Percentiles rank a stretch among this genome's conserved stretches.
Conservation (phyloP, 2,113 vertebrate genomes). For the Vanacampus margaritifer region DNA sequence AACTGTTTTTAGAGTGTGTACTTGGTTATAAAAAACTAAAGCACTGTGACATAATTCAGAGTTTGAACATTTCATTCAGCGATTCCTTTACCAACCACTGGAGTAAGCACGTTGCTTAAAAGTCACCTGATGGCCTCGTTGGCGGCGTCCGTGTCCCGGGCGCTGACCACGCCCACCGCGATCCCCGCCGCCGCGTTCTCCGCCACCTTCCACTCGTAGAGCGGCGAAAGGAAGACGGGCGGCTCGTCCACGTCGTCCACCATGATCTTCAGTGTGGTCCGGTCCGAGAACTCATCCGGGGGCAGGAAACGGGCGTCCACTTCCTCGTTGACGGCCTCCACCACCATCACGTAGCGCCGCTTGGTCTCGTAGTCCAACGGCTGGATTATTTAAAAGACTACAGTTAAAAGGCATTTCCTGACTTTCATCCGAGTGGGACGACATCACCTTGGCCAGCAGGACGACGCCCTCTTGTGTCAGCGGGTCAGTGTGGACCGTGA, state of each 20-base stretch:
- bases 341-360: conserved; percentile 74
- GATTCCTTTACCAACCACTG: too few species aligned
- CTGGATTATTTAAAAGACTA: conserved; percentile 51
- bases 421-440: too few species aligned
- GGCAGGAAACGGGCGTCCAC: conserved; percentile 71
- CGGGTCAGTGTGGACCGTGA: conserved; percentile 79
- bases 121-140: conserved; percentile 74
- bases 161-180: conserved; percentile 75
- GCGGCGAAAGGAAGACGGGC: conserved; percentile 74
- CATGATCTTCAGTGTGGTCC: conserved; percentile 79
- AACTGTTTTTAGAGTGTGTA: too few species aligned
- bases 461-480: conserved; percentile 88
- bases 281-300: conserved; percentile 73
- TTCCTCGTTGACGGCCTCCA: conserved; percentile 77
- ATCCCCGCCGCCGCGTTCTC: conserved; percentile 74
- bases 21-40: too few species aligned
- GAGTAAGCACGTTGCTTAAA: conserved; percentile 24
- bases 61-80: too few species aligned
- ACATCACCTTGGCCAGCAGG: conserved; percentile 80
- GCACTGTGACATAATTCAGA: too few species aligned
- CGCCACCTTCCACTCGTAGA: conserved; percentile 79
- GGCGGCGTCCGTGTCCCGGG: conserved; percentile 80
- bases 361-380: conserved; percentile 84
- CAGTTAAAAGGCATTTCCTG: too few species aligned
- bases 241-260: conserved; percentile 88